Evolutionary conservation across 2,113 vertebrate species (phyloP).

Genomic region (Tachuris rubrigastra): DNA sequence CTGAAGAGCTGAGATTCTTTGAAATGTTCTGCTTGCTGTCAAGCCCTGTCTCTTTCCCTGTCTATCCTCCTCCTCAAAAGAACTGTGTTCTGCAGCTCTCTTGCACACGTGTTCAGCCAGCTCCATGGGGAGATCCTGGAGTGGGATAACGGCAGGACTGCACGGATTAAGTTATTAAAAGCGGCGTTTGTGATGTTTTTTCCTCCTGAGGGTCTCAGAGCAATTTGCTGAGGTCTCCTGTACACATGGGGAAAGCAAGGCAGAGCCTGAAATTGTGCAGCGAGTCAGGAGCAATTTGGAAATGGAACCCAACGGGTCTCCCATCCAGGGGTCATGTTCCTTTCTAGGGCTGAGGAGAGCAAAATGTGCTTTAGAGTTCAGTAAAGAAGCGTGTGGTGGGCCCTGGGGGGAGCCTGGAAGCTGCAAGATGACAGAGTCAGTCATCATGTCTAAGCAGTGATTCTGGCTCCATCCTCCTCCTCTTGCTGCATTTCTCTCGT

Average conservation of each 20-base stretch:
- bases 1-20: conserved; percentile 54
- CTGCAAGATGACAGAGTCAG: not conserved
- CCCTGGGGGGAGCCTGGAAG: conserved; percentile 8
- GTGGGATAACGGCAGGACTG: not conserved
- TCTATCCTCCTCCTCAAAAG: conserved; percentile 45
- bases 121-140: not conserved
- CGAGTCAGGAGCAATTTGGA: not conserved
- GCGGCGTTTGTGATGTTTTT: not conserved
- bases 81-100: not conserved
- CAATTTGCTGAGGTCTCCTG: conserved; percentile 2
- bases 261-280: not conserved
- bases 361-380: not conserved
- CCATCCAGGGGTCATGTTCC: not conserved
- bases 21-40: conserved; percentile 64
- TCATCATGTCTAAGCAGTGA: not conserved
- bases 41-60: conserved; percentile 44
- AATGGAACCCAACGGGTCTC: not conserved
- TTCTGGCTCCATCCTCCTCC: conserved; percentile 17
- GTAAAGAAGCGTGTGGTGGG: not conserved
- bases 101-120: not conserved
- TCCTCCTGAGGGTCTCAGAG: not conserved
- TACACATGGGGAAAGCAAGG: not conserved
- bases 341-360: not conserved
- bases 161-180: conserved; percentile 9
- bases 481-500: not conserved